phyloP scores from a whole-genome alignment of 2,888 invertebrate species.

The Diogma glabrata region DNA sequence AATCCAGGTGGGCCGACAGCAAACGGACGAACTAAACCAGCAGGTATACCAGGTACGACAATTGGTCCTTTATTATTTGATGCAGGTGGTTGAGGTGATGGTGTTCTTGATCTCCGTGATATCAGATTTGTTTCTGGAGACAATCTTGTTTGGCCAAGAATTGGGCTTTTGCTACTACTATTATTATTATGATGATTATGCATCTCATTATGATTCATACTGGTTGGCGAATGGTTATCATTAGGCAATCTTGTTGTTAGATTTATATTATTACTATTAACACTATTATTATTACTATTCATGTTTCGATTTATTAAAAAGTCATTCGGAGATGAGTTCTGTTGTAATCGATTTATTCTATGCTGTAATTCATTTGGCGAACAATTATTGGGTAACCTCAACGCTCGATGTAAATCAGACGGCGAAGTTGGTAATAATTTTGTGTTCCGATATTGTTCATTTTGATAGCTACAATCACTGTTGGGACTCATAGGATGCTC shows the following conservation, averaged over 20 bases:
- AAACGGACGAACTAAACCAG: slow-evolving; percentile 33
- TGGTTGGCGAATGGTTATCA: slow-evolving; percentile 28
- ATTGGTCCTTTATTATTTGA: slow-evolving; percentile 32
- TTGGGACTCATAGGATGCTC: slow-evolving; percentile 17
- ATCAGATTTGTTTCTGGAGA: slow-evolving; percentile 21
- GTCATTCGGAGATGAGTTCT: slow-evolving; percentile 17
- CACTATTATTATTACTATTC: slow-evolving; percentile 20
- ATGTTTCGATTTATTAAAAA: slow-evolving; percentile 5
- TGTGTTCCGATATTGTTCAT: slow-evolving; percentile 4
- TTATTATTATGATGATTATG: slow-evolving; percentile 21
- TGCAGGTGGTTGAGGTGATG: slow-evolving; percentile 18
- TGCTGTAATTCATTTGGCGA: slow-evolving; percentile 14
- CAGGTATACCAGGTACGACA: slow-evolving; percentile 30
- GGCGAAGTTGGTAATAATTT: slow-evolving; percentile 8
- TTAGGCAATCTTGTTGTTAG: slow-evolving; percentile 23
- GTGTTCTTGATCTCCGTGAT: slow-evolving; percentile 27
- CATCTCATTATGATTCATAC: slow-evolving; percentile 14
- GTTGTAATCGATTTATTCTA: slow-evolving; percentile 16
- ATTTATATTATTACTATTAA: slow-evolving; percentile 17
- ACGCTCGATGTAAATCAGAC: slow-evolving; percentile 12
- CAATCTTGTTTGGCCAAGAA: slow-evolving; percentile 25
- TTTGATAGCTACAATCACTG: slow-evolving; percentile 16
- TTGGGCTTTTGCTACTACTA: slow-evolving; percentile 25
- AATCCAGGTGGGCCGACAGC: slow-evolving; percentile 28
- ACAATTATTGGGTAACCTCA: slow-evolving; percentile 14